Evolutionary conservation across 1,140 invertebrate species (phyloP).

Genomic region (Drosophila sp.): DNA sequence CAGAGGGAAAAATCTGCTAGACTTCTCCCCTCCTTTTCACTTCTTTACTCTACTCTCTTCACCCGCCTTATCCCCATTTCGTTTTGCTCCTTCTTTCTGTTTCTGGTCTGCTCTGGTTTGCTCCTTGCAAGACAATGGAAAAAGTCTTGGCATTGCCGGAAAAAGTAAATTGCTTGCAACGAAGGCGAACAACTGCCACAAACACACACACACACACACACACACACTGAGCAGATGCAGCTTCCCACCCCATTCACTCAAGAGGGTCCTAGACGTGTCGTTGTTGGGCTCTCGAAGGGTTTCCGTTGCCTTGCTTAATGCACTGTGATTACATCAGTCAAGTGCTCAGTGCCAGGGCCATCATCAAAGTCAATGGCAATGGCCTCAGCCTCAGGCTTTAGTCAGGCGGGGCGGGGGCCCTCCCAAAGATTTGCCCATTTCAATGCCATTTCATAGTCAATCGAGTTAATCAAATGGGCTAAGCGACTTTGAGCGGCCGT

Average conservation of each 20-base stretch:
- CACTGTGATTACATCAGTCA: conserved; percentile 59
- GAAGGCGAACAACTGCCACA: conserved; percentile 26
- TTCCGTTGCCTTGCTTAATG: conserved; percentile 58
- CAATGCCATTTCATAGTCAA: conserved; percentile 36
- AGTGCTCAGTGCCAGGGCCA: conserved; percentile 49
- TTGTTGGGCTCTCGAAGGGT: conserved; percentile 34
- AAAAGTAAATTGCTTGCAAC: conserved; percentile 46
- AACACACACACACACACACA: background rate
- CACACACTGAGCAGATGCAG: conserved; percentile 41
- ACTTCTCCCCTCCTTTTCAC: background rate
- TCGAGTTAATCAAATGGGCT: conserved; percentile 38
- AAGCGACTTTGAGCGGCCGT: background rate
- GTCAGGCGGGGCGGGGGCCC: no score
- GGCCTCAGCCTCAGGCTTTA: conserved; percentile 7
- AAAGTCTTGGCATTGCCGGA: conserved; percentile 40
- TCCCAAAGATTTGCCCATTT: conserved; percentile 45
- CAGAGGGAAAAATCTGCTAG: conserved; percentile 2
- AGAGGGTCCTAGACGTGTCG: conserved; percentile 51
- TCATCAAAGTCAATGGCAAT: conserved; percentile 31
- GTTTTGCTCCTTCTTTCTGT: conserved; percentile 37
- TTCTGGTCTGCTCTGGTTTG: background rate
- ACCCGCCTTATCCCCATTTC: conserved; percentile 33
- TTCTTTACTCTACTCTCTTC: background rate
- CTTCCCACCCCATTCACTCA: background rate
- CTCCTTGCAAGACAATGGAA: conserved; percentile 42